Percentiles rank a stretch among this genome's conserved stretches.
Evolutionary conservation across 2,888 invertebrate genomes (phyloP).

Genomic region (Tethea ocularis): DNA sequence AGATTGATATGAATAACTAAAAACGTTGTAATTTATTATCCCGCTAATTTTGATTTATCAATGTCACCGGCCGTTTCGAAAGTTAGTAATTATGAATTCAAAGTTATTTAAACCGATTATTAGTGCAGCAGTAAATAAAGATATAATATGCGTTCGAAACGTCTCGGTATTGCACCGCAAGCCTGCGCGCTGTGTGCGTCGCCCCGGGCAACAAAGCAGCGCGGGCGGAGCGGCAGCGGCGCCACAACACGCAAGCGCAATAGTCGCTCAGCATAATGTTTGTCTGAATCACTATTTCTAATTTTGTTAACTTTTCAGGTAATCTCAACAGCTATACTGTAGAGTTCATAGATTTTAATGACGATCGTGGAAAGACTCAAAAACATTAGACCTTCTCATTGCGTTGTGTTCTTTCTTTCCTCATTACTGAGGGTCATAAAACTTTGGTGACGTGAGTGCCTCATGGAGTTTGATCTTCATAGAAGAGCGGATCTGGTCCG

Average conservation of each 20-base stretch:
- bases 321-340: background rate
- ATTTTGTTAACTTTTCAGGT: background rate
- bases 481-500: too few relatives aligned
- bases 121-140: constrained; percentile 62
- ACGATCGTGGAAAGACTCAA: too few relatives aligned
- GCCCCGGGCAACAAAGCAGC: constrained; percentile 23
- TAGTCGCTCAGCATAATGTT: constrained; percentile 28
- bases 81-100: constrained; percentile 65
- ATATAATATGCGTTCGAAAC: constrained; percentile 50
- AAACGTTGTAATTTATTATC: background rate
- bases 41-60: constrained; percentile 49
- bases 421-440: too few relatives aligned
- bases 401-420: too few relatives aligned
- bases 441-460: too few relatives aligned
- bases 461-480: too few relatives aligned
- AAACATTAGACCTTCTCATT: too few relatives aligned
- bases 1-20: background rate
- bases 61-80: constrained; percentile 50
- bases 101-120: constrained; percentile 65
- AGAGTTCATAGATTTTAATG: too few relatives aligned
- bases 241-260: constrained; percentile 23
- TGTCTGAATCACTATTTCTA: constrained; percentile 26
- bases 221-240: background rate
- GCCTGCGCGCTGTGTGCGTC: constrained; percentile 25
- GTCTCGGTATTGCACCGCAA: constrained; percentile 46